Base-by-base conservation (phyloP, 2,888 invertebrate genomes). In the Mylabris sibirica region DNA sequence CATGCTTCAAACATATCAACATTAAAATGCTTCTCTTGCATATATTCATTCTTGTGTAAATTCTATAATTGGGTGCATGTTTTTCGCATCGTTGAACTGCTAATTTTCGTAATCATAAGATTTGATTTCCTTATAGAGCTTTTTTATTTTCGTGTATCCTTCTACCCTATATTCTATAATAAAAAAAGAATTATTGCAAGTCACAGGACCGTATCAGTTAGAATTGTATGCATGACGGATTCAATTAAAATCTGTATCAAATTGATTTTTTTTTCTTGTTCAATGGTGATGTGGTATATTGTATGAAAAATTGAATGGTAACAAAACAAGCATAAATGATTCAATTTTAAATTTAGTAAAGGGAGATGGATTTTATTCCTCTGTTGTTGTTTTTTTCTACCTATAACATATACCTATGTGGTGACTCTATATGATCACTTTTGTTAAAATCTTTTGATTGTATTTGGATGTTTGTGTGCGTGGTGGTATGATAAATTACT, bases 401-500 rank as follows among this genome's bases (percentile, higher is more conserved):
- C 41, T 49, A 17, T 49, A 20, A n/a, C n/a, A n/a, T n/a, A n/a
- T n/a, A n/a, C n/a, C n/a, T n/a, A n/a, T n/a, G n/a, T n/a, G n/a
- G n/a, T n/a, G n/a, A n/a, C n/a, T n/a, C n/a, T 49, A 4, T 20
- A 20, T 17, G 49, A 17, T 49, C 49, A 49, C 17, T 49, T 49
- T 49, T 49, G 41, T 41, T 41, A 4, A 41, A 41, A 11, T 38
- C n/a, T 49, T 20, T 49, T 49, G 5, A 5, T 49, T 49, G 17
- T 20, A 20, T 41, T 30, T 41, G 41, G 11, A n/a, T 41, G 41
- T 49, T 3, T 20, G 20, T 49, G 49, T 49, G 17, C 17, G 49
- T 17, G 49, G 49, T 49, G 5, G 20, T 26, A 34, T 60, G 60
- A 60, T 60, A 60, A 60, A 60, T 60, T 38, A 60, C 34, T 60